Evolutionary conservation across 2,888 invertebrate species (phyloP), one percentile per base, ranked within the genome.

Genomic region (Schrankia costaestrigalis): DNA sequence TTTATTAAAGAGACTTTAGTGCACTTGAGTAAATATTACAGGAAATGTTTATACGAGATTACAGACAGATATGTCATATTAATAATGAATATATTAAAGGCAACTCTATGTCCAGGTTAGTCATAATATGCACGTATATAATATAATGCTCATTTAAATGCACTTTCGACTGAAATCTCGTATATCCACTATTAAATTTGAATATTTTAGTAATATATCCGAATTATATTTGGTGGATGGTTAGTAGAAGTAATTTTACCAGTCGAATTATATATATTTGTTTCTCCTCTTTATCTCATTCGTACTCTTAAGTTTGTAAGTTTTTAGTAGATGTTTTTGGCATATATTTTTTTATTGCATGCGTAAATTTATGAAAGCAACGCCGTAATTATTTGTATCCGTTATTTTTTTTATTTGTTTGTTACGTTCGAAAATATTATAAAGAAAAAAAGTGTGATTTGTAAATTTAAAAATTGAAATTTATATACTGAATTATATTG

Each of bases 261-360:
- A 46, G 18, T 49, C 35, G 28, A 45, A 33, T 44, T 43, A 31
- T 30, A 29, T 35, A 26, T 26, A 38, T 54, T 31, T 38, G 35
- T 51, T 31, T 56, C 40, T 47, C 43, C 31, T n/a, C n/a, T 41
- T 32, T 30, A 33, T 19, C 10, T 30, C 21, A 14, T 31, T 56
- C 49, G 41, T 32, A n/a, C n/a, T n/a, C n/a, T 8, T 45, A 50
- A 55, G 46, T 52, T 49, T 49, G 30, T 55, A 53, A 57, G n/a
- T 39, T 54, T 38, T 30, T 59, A 47, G 45, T 48, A 46, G 47
- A 45, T 55, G 52, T 41, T 54, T 27, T 51, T 43, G 55, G 65
- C 66, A 63, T 63, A 65, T 65, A 64, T 60, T 56, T 59, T 56
- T 48, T 41, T 54, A 56, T 35, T 41, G 46, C 56, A 43, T 59